A percentile compares a stretch with the other conserved stretches of the same genome.
Evolutionary conservation across 2,797 vertebrate genomes (phyloP).

Genomic region (Falco naumanni): DNA sequence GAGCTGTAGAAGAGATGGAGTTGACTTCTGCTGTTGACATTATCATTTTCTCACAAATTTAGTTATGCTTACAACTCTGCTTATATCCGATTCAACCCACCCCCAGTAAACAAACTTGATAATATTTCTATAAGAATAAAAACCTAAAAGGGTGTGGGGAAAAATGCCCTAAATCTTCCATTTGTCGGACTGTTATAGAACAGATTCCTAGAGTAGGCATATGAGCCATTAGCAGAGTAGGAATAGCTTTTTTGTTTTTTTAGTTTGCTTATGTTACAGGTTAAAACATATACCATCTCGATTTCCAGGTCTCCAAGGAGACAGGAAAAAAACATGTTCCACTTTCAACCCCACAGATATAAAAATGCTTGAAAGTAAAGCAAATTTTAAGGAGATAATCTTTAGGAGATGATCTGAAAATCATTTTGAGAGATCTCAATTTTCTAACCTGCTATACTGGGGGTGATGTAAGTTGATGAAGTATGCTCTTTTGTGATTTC

Average conservation of each 20-base stretch:
- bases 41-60: background rate
- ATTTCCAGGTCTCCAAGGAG: background rate
- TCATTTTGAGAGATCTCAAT: constrained; percentile 22
- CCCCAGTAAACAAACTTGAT: background rate
- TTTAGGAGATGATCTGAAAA: constrained; percentile 31
- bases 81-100: background rate
- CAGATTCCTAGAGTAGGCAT: background rate
- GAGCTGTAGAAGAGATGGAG: background rate
- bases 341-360: background rate
- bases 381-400: background rate
- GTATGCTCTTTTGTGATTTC: constrained; percentile 1
- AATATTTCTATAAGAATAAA: background rate
- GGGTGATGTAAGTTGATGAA: background rate
- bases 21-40: background rate
- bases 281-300: background rate
- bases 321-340: background rate
- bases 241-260: background rate
- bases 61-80: background rate
- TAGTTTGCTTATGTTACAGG: background rate
- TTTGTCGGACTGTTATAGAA: background rate
- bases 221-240: background rate
- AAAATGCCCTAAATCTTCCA: background rate
- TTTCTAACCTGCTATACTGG: background rate
- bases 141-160: background rate
- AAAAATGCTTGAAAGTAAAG: background rate